Conservation (phyloP, 1,140 invertebrate species). For the Aphelenchoides fujianensis region DNA sequence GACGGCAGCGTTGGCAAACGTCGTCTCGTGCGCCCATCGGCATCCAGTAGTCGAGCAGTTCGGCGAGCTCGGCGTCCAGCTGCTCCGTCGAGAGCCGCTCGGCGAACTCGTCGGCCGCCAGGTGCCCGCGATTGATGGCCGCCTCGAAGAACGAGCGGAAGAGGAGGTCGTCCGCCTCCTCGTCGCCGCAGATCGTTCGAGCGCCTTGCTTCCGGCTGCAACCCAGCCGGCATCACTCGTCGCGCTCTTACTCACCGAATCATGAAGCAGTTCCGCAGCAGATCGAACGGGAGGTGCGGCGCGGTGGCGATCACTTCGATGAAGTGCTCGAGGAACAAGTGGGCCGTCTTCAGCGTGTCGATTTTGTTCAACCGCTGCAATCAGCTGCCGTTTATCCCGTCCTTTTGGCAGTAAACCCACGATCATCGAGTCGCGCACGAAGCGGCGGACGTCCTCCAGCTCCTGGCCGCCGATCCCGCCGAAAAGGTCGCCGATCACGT, state of each 20-base stretch:
- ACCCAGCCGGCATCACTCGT: background rate
- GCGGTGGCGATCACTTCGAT: conserved; percentile 11
- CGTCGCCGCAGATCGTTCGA: conserved; percentile 38
- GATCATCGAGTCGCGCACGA: conserved; percentile 10
- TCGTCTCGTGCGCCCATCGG: conserved; percentile 50
- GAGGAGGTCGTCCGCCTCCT: conserved; percentile 50
- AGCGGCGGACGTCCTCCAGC: conserved; percentile 18
- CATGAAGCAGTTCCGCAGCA: conserved; percentile 40
- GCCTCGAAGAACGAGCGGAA: conserved; percentile 49
- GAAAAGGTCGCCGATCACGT: conserved; percentile 30
- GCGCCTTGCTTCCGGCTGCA: conserved; percentile 40
- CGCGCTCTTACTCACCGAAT: conserved; percentile 34
- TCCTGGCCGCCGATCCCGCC: conserved; percentile 25
- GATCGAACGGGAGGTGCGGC: background rate
- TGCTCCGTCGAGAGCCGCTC: conserved; percentile 10
- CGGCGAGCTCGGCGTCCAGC: conserved; percentile 30
- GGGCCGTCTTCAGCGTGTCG: conserved; percentile 25
- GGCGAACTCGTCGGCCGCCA: background rate
- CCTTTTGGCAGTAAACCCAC: no score
- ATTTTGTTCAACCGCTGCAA: conserved; percentile 27
- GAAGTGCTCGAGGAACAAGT: conserved; percentile 38
- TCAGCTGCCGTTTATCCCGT: no score
- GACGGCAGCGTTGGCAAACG: conserved; percentile 48
- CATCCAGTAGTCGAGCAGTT: conserved; percentile 50
- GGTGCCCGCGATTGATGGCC: conserved; percentile 18